Percentiles rank a stretch among this genome's conserved stretches.
Evolutionary conservation across 2,888 invertebrate species (phyloP).

Genomic region (Barypeithes pellucidus): DNA sequence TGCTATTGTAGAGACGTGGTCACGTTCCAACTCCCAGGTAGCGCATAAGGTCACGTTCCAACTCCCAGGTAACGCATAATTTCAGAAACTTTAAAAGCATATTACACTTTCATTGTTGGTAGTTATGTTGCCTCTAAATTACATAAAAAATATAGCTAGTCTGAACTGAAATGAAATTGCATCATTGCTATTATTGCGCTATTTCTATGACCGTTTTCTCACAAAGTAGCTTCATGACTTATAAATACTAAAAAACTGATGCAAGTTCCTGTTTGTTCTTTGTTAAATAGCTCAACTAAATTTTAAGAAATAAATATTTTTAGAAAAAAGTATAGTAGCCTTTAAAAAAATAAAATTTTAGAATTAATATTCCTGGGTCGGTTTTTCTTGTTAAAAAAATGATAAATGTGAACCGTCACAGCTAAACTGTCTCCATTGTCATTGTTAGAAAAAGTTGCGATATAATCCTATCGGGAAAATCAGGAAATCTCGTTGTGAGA

Average conservation of each 20-base stretch:
- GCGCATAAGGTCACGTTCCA: too few relatives aligned
- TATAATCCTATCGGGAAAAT: conserved; percentile 43
- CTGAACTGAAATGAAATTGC: not conserved
- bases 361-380: too few relatives aligned
- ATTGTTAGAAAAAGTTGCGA: conserved; percentile 12
- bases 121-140: not conserved
- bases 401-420: too few relatives aligned
- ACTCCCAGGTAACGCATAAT: too few relatives aligned
- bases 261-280: not conserved
- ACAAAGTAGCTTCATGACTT: not conserved
- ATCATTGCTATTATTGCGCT: not conserved
- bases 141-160: not conserved
- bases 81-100: too few relatives aligned
- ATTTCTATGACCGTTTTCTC: not conserved
- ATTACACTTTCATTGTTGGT: not conserved
- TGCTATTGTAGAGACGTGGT: too few relatives aligned
- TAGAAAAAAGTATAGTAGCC: too few relatives aligned
- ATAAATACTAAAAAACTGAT: not conserved
- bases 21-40: too few relatives aligned
- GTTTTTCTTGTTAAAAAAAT: too few relatives aligned
- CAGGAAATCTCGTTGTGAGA: conserved; percentile 42
- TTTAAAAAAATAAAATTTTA: too few relatives aligned
- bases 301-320: too few relatives aligned
- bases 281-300: too few relatives aligned
- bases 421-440: not conserved